Evolutionary conservation across 1,140 invertebrate species (phyloP), one percentile per base, ranked within the genome.

Genomic region (Charaxes varanes): DNA sequence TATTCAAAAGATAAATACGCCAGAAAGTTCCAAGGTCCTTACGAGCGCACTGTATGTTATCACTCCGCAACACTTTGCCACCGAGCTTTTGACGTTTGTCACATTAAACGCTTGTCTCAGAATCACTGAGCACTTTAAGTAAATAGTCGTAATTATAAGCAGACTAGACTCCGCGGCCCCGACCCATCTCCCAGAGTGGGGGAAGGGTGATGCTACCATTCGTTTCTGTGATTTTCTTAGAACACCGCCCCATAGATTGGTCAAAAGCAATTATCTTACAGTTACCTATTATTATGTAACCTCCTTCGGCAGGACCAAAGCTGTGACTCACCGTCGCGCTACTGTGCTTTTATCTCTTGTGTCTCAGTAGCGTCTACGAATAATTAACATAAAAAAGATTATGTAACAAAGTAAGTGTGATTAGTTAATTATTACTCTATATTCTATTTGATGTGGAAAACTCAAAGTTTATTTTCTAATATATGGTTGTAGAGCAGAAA

Each of bases 61-160:
- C 35, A 37, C 27, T 44, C 6, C 19, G 22, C 32, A 28, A 38
- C 42, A 33, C 13, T 30, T 33, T 12, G 11, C n/a, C 23, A 23
- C 34, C 21, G 16, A 31, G 30, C 33, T 42, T 40, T 40, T 31
- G 21, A 36, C 18, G 38, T 16, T 30, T 43, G 36, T 40, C 40
- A 52, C 42, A 48, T 43, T 47, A 49, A 27, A 47, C 28, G 44
- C 55, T 27, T 33, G 23, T 40, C 44, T 57, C 43, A 43, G 44
- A 61, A 61, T 53, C 38, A 42, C 53, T 53, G 53, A 48, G 44
- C 41, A 34, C 21, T 46, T 42, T 48, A 52, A 57, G 48, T 49
- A 52, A 62, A 62, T 58, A 54, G 40, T 48, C 36, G 40, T 53
- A 49, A 53, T 48, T 53, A 49, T 57, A 48, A 41, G 36, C 34